Base-by-base conservation (phyloP, 2,797 vertebrate species). In the Diglossa cyanea region DNA sequence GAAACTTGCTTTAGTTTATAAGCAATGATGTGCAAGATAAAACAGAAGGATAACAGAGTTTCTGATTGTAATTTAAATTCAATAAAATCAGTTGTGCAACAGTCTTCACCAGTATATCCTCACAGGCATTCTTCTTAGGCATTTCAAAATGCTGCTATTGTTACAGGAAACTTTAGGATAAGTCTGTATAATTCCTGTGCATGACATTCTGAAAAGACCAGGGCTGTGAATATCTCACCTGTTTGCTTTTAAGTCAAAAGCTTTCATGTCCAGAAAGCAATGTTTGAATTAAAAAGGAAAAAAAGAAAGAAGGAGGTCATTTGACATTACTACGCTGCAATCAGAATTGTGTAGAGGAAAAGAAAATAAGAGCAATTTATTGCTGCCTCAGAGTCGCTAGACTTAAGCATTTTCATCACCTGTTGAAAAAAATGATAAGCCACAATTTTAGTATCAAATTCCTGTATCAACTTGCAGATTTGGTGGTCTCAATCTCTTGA, bases 221-320 rank as follows among this genome's bases (percentile, higher is more conserved):
- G 53, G 53, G 18, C 84, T 81, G 75, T 86, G 92, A 93, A 55
- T 94, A 86, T 86, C 55, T 63, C 82, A 96, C 91, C 87, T 91
- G 91, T 78, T 65, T 95, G 62, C 82, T 91, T 91, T 91, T 80
- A 72, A 93, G 79, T 78, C 87, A 78, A 73, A 90, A 91, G 62
- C 70, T 96, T 96, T 94, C 44, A 50, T 57, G 65, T 91, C 37
- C 42, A 66, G 31, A 61, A 86, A 96, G 65, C 71, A 91, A 68
- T 78, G 31, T 62, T 94, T 96, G 84, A 86, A 63, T 94, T 89
- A 68, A 85, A 81, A 74, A 83, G 37, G 19, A 19, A 20, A 4
- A 24, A 6, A 1, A 21, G 18, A n/a, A 57, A 45, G 13, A 9
- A 42, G 53, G 25, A 73, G 30, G 30, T 80, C 13, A 31, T 92